These are phyloP conservation scores for Hippocampus abdominalis DNA, from an alignment of 2,113 vertebrate species.

Conservation along the genomic window DNA sequence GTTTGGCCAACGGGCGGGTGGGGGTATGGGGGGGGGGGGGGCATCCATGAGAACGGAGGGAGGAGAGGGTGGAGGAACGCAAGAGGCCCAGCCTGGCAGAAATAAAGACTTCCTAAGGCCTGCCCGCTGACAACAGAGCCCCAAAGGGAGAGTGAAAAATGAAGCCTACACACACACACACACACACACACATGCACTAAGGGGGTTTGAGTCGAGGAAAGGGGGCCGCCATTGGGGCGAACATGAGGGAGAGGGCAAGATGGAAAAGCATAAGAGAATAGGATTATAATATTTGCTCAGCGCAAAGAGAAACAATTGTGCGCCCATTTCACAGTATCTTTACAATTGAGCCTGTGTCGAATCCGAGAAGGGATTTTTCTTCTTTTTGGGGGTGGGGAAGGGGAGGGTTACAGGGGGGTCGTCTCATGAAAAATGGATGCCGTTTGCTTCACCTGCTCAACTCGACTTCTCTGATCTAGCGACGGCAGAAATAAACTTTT, in stretches of 20 bases:
- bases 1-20: background rate
- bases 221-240: slow-evolving; percentile 60
- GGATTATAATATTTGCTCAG: slow-evolving; percentile 76
- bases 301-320: slow-evolving; percentile 60
- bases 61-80: slow-evolving; percentile 87
- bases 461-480: slow-evolving; percentile 36
- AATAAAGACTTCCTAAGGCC: slow-evolving; percentile 99
- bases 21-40: slow-evolving; percentile 56
- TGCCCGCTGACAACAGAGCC: slow-evolving; percentile 94
- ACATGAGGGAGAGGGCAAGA: slow-evolving; percentile 61
- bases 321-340: slow-evolving; percentile 58
- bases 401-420: background rate
- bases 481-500: slow-evolving; percentile 33
- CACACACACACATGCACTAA: slow-evolving; percentile 53
- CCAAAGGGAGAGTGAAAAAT: slow-evolving; percentile 85
- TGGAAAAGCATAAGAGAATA: slow-evolving; percentile 72
- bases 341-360: slow-evolving; percentile 59
- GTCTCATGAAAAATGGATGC: slow-evolving; percentile 66
- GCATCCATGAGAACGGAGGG: slow-evolving; percentile 94
- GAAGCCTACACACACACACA: slow-evolving; percentile 85
- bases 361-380: slow-evolving; percentile 38
- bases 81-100: slow-evolving; percentile 96
- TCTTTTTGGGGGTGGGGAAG: slow-evolving; percentile 15
- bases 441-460: slow-evolving; percentile 64
- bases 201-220: slow-evolving; percentile 69